phyloP scores from a whole-genome alignment of 2,797 vertebrate genomes.

The Myiotriccus ornatus region DNA sequence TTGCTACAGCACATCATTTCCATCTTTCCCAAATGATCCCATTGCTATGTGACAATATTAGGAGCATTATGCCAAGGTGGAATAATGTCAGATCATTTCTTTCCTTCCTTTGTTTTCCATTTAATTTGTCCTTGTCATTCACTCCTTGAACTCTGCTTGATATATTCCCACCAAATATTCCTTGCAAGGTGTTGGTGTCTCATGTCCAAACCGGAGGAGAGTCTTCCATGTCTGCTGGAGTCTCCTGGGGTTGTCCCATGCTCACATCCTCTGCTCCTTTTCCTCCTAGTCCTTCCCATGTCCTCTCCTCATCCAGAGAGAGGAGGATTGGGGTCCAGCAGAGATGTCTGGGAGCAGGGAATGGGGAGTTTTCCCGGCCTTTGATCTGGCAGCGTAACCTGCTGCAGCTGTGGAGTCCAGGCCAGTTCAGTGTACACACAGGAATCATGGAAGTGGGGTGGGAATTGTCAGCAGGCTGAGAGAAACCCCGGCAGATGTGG shows the following conservation, averaged over 20 bases:
- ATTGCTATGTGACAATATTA: accelerated
- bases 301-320: not conserved
- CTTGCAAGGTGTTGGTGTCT: no score
- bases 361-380: not conserved
- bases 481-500: not conserved
- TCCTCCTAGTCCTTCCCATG: not conserved
- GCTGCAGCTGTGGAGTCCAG: not conserved
- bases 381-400: not conserved
- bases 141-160: not conserved
- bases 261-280: not conserved
- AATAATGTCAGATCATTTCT: not conserved
- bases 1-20: not conserved
- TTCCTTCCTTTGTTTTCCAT: not conserved
- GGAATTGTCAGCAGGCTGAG: constrained; percentile 4
- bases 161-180: not conserved
- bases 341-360: not conserved
- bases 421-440: not conserved
- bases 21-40: not conserved
- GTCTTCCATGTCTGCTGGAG: not conserved
- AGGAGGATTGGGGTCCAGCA: not conserved
- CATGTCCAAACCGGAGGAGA: not conserved
- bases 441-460: not conserved
- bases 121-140: not conserved
- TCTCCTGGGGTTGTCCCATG: not conserved
- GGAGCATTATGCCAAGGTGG: not conserved